Conservation (phyloP, 2,797 vertebrate species). For the Pelochelys cantorii region DNA sequence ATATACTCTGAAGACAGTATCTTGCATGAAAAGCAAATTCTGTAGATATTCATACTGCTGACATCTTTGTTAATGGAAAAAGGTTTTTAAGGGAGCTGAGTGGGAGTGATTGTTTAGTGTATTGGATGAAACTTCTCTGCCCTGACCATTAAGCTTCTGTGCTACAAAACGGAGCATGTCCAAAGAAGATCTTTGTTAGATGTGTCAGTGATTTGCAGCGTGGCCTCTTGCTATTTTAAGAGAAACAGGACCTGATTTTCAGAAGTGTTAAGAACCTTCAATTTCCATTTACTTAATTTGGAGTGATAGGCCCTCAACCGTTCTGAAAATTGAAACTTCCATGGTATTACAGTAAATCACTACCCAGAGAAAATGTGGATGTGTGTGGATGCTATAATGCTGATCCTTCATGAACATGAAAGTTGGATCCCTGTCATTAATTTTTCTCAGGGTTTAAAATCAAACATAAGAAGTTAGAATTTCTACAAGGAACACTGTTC, state of each 20-base stretch:
- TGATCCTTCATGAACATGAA: neutral
- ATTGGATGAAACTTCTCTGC: neutral
- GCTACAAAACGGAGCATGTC: neutral
- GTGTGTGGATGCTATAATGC: neutral
- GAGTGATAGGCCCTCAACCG: neutral
- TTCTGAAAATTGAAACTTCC: neutral
- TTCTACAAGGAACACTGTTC: neutral
- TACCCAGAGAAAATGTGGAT: neutral
- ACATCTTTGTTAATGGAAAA: neutral
- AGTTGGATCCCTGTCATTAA: neutral
- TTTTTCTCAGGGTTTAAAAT: neutral
- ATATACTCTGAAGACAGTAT: neutral
- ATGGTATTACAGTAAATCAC: neutral
- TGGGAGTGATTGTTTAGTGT: neutral
- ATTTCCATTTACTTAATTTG: neutral
- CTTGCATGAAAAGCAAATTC: neutral
- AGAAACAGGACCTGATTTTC: neutral
- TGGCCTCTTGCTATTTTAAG: neutral
- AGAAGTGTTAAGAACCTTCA: neutral
- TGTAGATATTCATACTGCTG: neutral
- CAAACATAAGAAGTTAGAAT: neutral
- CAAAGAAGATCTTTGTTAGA: neutral
- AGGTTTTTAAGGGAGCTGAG: neutral
- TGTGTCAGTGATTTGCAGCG: neutral
- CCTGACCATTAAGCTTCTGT: neutral